Conservation (phyloP, 2,888 invertebrate genomes). For the Sminthurinus aureus region DNA sequence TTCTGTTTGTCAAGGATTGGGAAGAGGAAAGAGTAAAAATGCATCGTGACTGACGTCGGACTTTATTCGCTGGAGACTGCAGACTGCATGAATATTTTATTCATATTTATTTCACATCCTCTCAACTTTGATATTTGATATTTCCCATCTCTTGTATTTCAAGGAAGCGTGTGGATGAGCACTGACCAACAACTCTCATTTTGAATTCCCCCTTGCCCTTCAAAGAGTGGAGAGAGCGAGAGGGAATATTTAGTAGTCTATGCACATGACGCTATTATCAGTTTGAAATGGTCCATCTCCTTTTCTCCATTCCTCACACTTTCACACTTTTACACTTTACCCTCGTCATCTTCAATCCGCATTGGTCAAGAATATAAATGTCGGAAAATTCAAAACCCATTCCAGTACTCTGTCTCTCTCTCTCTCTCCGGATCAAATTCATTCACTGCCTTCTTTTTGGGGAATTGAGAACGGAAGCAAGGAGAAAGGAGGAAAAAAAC, state of each 20-base stretch:
- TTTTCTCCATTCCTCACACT: no score
- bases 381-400: background rate
- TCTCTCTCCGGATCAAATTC: background rate
- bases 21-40: no score
- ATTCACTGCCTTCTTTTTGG: background rate
- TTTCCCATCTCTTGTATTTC: background rate
- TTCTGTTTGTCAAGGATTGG: background rate
- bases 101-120: constrained; percentile 6
- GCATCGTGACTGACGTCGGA: no score
- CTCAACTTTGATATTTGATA: background rate
- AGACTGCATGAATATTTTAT: constrained; percentile 20
- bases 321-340: constrained; percentile 6
- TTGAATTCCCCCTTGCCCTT: background rate
- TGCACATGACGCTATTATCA: constrained; percentile 44
- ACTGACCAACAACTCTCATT: background rate
- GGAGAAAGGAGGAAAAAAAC: background rate
- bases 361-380: background rate
- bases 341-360: background rate
- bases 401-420: background rate
- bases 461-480: constrained; percentile 4
- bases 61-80: no score
- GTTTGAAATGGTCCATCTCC: constrained; percentile 34
- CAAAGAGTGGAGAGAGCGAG: constrained; percentile 17
- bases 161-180: no score
- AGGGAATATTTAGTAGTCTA: constrained; percentile 34